Percentiles rank a stretch among this genome's conserved stretches.
phyloP scores from a whole-genome alignment of 2,113 vertebrate species.

The Puffinus mauretanicus region DNA sequence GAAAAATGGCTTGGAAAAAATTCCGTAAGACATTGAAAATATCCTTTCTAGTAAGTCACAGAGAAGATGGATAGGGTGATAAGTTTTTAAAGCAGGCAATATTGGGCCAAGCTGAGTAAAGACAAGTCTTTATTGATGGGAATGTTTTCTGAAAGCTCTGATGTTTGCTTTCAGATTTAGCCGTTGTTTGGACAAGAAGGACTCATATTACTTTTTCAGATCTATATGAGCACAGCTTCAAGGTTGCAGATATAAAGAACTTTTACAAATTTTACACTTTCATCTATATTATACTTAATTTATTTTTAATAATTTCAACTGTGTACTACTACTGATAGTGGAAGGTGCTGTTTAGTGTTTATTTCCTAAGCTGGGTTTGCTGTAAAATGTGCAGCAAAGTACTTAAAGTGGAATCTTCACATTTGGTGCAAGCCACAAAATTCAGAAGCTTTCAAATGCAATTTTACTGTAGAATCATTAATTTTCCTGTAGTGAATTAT shows the following conservation, averaged over 20 bases:
- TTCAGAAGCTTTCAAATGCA: neutral
- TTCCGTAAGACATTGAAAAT: neutral
- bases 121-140: slow-evolving; percentile 58
- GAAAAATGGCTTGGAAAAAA: neutral
- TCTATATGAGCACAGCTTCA: slow-evolving; percentile 26
- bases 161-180: slow-evolving; percentile 72
- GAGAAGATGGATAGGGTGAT: neutral
- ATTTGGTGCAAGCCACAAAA: neutral
- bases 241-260: slow-evolving; percentile 49
- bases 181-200: slow-evolving; percentile 65
- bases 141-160: slow-evolving; percentile 35
- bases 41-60: slow-evolving; percentile 2
- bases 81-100: slow-evolving; percentile 27
- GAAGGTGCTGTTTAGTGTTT: neutral
- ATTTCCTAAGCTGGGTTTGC: neutral
- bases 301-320: neutral
- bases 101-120: slow-evolving; percentile 35
- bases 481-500: neutral
- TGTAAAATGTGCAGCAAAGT: neutral
- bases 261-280: neutral
- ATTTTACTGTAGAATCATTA: neutral
- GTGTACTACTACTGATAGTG: neutral
- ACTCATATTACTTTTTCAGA: slow-evolving; percentile 52
- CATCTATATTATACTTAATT: neutral
- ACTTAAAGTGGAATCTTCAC: neutral